phyloP scores from a whole-genome alignment of 2,113 vertebrate genomes.

The Pollimyrus isidori region DNA sequence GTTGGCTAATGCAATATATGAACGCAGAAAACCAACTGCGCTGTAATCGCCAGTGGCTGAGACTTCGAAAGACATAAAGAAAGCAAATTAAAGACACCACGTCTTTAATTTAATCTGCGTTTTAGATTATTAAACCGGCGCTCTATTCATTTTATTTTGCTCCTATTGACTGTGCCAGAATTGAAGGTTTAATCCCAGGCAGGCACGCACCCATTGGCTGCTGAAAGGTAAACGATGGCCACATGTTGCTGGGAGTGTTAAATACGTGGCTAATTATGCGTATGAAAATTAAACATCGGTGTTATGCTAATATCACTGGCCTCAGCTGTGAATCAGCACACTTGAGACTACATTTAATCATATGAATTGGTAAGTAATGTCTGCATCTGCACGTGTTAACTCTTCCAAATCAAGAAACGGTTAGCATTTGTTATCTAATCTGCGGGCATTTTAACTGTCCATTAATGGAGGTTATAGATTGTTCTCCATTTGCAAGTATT shows the following conservation, averaged over 20 bases:
- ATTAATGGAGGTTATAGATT: neutral
- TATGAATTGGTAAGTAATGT: slow-evolving; percentile 74
- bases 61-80: neutral
- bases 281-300: slow-evolving; percentile 98
- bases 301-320: slow-evolving; percentile 93
- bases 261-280: slow-evolving; percentile 99
- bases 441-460: neutral
- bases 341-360: slow-evolving; percentile 92
- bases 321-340: slow-evolving; percentile 84
- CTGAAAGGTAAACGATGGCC: slow-evolving; percentile 71
- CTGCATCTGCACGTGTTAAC: slow-evolving; percentile 73
- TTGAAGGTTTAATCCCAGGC: neutral
- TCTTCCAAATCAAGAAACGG: slow-evolving; percentile 57
- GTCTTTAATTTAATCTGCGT: neutral
- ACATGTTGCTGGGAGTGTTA: slow-evolving; percentile 85
- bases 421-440: slow-evolving; percentile 15
- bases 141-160: neutral
- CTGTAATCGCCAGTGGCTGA: neutral
- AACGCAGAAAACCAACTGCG: neutral
- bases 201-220: slow-evolving; percentile 42
- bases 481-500: neutral
- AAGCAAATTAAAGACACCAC: neutral
- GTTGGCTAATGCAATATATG: neutral
- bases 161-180: neutral
- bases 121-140: neutral